Evolutionary conservation across 2,113 vertebrate genomes (phyloP).

Genomic region (Zootoca vivipara): DNA sequence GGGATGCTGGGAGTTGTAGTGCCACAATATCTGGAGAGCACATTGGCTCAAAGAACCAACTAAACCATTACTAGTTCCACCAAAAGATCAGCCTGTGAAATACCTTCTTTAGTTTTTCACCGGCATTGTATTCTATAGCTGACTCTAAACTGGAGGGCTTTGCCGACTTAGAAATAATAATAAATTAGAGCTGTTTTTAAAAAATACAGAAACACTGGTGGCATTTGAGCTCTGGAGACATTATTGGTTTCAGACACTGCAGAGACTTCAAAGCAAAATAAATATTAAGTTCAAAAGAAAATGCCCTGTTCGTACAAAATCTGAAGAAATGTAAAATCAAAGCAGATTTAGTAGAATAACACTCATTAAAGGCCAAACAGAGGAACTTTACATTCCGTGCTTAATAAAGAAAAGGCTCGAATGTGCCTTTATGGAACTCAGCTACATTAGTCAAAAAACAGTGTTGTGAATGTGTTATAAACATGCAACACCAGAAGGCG

Average conservation of each 20-base stretch:
- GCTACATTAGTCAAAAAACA: no score
- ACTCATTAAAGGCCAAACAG: neutral
- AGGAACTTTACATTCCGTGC: neutral
- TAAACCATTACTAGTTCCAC: neutral
- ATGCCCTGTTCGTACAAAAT: neutral
- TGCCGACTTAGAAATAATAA: neutral
- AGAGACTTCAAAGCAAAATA: neutral
- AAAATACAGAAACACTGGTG: neutral
- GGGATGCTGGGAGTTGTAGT: no score
- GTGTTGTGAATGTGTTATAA: no score
- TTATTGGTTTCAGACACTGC: neutral
- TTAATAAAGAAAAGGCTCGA: neutral
- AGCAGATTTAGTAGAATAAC: neutral
- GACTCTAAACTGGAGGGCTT: neutral
- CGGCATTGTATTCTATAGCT: no score
- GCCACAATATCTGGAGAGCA: no score
- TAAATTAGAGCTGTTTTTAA: constrained; percentile 1
- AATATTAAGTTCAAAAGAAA: constrained; percentile 16
- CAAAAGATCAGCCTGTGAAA: neutral
- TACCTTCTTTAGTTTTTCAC: neutral
- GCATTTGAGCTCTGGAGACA: neutral
- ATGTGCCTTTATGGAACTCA: neutral
- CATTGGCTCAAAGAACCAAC: neutral
- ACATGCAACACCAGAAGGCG: no score
- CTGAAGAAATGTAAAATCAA: neutral